phyloP scores from a whole-genome alignment of 2,888 invertebrate species.

The Euzetes globulus region DNA sequence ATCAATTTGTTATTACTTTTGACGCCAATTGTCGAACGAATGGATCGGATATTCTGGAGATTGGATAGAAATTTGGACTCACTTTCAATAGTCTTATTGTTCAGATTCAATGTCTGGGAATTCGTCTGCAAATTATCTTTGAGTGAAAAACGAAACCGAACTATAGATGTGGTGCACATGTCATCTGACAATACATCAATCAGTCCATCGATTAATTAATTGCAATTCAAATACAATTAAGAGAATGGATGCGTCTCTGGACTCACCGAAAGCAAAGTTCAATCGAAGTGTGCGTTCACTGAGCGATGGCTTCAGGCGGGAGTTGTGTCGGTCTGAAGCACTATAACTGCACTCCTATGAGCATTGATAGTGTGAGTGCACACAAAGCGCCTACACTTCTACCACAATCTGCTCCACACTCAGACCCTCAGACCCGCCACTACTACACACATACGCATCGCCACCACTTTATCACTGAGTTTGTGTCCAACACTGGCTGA shows the following conservation, averaged over 20 bases:
- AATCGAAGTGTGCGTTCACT: background rate
- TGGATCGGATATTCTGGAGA: background rate
- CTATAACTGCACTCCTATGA: background rate
- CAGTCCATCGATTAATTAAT: background rate
- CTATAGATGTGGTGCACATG: slow-evolving; percentile 30
- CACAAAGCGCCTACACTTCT: too few species aligned
- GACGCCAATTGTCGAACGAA: slow-evolving; percentile 15
- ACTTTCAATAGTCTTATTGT: background rate
- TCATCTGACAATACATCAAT: slow-evolving; percentile 5
- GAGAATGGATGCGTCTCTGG: background rate
- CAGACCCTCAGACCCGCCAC: background rate
- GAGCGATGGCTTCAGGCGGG: slow-evolving; percentile 16
- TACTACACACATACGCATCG: background rate
- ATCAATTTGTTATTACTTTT: background rate
- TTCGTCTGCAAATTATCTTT: slow-evolving; percentile 12
- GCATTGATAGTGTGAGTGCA: too few species aligned
- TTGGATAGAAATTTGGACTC: background rate
- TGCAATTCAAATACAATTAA: background rate
- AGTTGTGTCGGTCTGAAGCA: background rate
- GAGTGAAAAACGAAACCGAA: slow-evolving; percentile 29
- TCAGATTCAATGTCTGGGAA: too few species aligned
- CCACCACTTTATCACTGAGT: background rate
- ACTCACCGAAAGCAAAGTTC: slow-evolving; percentile 20
- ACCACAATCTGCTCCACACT: too few species aligned
- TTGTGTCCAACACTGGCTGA: background rate